Conservation (phyloP, 1,140 invertebrate species). For the Zaprionus nigranus region DNA sequence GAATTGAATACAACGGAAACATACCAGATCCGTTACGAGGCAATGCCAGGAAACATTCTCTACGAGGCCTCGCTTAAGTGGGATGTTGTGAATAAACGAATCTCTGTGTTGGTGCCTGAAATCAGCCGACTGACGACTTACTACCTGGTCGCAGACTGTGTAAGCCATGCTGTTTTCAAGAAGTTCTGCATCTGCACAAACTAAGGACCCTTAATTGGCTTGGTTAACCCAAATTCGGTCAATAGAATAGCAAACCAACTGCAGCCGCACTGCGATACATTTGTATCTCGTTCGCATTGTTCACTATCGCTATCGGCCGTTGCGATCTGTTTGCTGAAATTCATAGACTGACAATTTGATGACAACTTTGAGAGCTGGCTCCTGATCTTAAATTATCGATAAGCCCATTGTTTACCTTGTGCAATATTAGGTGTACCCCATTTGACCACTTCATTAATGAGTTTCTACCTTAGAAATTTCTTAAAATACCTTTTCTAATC, state of each 20-base stretch:
- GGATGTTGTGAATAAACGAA: conserved; percentile 54
- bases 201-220: conserved; percentile 13
- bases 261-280: conserved; percentile 22
- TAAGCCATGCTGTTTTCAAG: conserved; percentile 84
- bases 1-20: neutral
- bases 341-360: conserved; percentile 72
- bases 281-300: conserved; percentile 54
- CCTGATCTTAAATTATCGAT: neutral
- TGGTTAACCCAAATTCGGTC: conserved; percentile 20
- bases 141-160: conserved; percentile 85
- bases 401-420: neutral
- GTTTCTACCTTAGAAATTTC: neutral
- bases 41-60: conserved; percentile 77
- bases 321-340: conserved; percentile 54
- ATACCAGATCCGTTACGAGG: conserved; percentile 26
- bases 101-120: conserved; percentile 65
- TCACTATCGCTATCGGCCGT: conserved; percentile 34
- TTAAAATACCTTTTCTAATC: neutral
- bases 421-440: neutral
- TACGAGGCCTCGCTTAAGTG: conserved; percentile 87
- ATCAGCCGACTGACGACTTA: conserved; percentile 88
- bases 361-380: conserved; percentile 50
- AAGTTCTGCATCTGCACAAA: conserved; percentile 86
- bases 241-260: conserved; percentile 20
- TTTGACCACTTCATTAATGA: neutral